Evolutionary conservation across 2,888 invertebrate genomes (phyloP).

Genomic region (Encarsia formosa): DNA sequence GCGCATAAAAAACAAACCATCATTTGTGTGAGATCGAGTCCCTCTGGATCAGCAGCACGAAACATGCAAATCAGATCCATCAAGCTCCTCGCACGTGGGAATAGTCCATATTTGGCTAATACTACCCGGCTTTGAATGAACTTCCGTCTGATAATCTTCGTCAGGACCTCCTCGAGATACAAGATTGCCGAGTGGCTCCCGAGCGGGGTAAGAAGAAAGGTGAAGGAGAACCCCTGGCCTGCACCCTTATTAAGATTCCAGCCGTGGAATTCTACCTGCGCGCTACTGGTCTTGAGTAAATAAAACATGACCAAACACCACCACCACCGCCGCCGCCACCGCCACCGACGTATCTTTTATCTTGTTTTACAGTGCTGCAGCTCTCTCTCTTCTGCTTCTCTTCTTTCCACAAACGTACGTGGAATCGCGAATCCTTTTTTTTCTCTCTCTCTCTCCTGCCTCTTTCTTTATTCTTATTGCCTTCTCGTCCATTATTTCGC

Average conservation of each 20-base stretch:
- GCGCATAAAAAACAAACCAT: too few species aligned
- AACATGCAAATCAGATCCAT: too few species aligned
- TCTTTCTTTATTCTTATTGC: constrained; percentile 28
- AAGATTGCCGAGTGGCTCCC: neutral
- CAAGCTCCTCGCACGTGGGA: too few species aligned
- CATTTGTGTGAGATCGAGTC: too few species aligned
- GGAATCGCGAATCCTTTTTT: too few species aligned
- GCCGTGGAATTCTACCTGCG: constrained; percentile 51
- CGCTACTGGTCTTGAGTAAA: constrained; percentile 52
- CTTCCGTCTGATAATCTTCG: constrained; percentile 28
- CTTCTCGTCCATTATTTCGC: constrained; percentile 43
- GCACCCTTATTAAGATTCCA: constrained; percentile 52
- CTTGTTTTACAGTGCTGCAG: neutral
- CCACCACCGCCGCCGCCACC: constrained; percentile 38
- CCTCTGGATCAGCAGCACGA: too few species aligned
- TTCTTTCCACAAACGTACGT: too few species aligned
- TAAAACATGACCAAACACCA: constrained; percentile 46
- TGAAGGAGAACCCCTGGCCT: constrained; percentile 45
- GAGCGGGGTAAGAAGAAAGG: neutral
- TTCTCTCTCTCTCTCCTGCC: constrained; percentile 6
- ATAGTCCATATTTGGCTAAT: constrained; percentile 18
- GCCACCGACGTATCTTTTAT: constrained; percentile 20
- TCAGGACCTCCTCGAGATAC: constrained; percentile 5
- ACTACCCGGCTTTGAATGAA: constrained; percentile 20
- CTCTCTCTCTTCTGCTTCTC: neutral